Evolutionary conservation across 1,140 invertebrate species (phyloP).

Genomic region (Drosophila mayri): DNA sequence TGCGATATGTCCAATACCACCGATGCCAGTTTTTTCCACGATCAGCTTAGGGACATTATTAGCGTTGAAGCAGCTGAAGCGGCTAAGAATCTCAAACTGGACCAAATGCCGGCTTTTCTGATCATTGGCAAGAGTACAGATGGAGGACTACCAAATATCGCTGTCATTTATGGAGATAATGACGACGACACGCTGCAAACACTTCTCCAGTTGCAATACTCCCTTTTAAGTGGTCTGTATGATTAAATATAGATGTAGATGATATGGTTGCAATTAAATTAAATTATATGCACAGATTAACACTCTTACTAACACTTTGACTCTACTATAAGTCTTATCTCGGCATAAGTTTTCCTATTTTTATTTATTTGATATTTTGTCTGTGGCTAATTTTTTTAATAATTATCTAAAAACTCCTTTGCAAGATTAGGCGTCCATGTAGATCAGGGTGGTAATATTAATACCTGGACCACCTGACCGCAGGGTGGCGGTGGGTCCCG

Average conservation of each 20-base stretch:
- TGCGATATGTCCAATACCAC: constrained; percentile 95
- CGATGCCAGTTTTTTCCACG: constrained; percentile 89
- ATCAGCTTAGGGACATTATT: neutral
- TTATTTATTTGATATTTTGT: too few relatives aligned
- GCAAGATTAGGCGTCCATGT: constrained; percentile 8
- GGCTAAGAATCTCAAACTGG: neutral
- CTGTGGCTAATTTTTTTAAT: too few relatives aligned
- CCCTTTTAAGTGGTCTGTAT: neutral
- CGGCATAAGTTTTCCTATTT: too few relatives aligned
- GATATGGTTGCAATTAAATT: neutral
- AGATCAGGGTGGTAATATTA: constrained; percentile 33
- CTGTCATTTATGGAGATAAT: neutral
- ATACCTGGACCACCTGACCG: constrained; percentile 52
- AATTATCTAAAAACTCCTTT: neutral
- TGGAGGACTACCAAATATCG: neutral
- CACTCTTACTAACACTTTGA: too few relatives aligned
- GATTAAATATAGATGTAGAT: neutral
- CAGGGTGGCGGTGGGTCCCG: constrained; percentile 43
- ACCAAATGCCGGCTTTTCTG: constrained; percentile 39
- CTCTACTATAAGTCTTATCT: too few relatives aligned
- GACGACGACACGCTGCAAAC: constrained; percentile 93
- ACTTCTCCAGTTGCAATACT: neutral
- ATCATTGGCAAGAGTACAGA: neutral
- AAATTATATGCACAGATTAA: too few relatives aligned
- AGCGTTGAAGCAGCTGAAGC: neutral